Percentiles rank a stretch among this genome's conserved stretches.
Evolutionary conservation across 2,888 invertebrate species (phyloP).

Genomic region (Xanthia togata): DNA sequence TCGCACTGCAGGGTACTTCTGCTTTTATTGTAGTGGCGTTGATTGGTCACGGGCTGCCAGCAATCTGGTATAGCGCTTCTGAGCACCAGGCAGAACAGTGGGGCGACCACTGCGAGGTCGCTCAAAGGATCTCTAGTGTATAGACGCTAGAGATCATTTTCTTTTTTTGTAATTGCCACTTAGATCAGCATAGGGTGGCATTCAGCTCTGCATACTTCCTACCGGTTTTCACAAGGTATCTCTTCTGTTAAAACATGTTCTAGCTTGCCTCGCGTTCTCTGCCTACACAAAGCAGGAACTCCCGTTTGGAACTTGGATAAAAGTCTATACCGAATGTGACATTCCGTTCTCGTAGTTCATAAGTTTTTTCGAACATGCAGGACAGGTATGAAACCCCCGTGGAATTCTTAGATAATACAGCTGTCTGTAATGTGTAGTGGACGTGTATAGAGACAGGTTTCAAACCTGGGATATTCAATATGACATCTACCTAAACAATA

Average conservation of each 20-base stretch:
- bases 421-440: background rate
- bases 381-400: background rate
- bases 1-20: background rate
- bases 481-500: slow-evolving; percentile 12
- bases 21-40: too few relatives aligned
- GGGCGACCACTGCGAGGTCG: too few relatives aligned
- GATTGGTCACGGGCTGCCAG: too few relatives aligned
- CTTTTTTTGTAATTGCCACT: background rate
- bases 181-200: background rate
- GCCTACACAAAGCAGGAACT: background rate
- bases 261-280: background rate
- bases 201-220: background rate
- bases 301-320: background rate
- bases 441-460: slow-evolving; percentile 31
- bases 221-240: background rate
- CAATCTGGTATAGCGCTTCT: too few relatives aligned
- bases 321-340: background rate
- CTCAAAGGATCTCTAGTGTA: too few relatives aligned
- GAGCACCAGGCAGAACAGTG: too few relatives aligned
- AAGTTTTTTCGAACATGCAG: background rate
- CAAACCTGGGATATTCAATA: slow-evolving; percentile 18
- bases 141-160: too few relatives aligned
- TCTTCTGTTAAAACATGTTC: background rate
- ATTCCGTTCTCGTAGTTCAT: background rate
- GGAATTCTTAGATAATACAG: background rate